A percentile compares a stretch with the other conserved stretches of the same genome.
These are phyloP conservation scores for Isotomurus palustris DNA, from an alignment of 2,888 invertebrate species.

Conservation along the genomic window DNA sequence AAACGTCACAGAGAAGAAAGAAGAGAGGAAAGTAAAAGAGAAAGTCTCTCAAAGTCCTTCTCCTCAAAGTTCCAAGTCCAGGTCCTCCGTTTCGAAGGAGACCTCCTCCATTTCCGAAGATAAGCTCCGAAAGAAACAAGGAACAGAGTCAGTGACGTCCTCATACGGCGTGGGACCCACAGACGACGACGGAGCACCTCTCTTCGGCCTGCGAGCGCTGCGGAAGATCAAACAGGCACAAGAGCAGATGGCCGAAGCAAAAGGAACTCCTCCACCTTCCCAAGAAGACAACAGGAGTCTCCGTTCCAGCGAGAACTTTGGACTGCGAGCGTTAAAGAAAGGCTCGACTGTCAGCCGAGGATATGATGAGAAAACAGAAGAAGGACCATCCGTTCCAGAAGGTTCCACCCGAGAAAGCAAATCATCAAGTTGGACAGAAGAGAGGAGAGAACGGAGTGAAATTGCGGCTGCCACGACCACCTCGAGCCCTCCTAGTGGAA, in stretches of 20 bases:
- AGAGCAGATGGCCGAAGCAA: conserved; percentile 17
- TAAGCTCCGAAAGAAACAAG: conserved; percentile 7
- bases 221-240: conserved; percentile 46
- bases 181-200: conserved; percentile 71
- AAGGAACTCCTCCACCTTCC: background rate
- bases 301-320: conserved; percentile 41
- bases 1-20: conserved; percentile 55
- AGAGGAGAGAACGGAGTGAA: background rate
- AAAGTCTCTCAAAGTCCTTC: too few relatives aligned
- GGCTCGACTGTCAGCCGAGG: conserved; percentile 13
- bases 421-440: background rate
- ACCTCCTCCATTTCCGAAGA: background rate
- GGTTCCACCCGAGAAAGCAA: background rate
- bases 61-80: too few relatives aligned
- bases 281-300: conserved; percentile 14
- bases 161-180: conserved; percentile 79
- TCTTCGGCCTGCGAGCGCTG: conserved; percentile 73
- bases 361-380: background rate
- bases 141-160: conserved; percentile 59
- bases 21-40: background rate
- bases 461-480: conserved; percentile 18
- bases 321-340: conserved; percentile 37
- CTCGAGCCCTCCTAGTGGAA: conserved; percentile 9
- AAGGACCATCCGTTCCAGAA: background rate
- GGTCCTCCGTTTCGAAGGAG: too few relatives aligned